Base-by-base conservation (phyloP, 2,113 vertebrate genomes). In the Peromyscus polionotus region DNA sequence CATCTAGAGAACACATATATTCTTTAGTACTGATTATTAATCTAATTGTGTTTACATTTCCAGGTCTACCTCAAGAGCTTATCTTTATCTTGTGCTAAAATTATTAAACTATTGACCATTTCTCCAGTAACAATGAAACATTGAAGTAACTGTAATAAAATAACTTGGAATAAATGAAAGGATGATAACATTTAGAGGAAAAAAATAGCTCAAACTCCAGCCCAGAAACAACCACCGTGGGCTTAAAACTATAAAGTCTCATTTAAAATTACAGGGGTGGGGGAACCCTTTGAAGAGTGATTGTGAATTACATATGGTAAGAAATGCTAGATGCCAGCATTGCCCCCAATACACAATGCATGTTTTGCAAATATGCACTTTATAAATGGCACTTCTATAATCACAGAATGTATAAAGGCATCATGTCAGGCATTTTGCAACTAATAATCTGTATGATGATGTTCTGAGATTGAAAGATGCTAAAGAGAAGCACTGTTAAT, bases 81-180 rank as follows among this genome's bases (percentile, higher is more conserved):
- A 17, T 81, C 1, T 57, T 86, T 80, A 83, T 54, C 84, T 87
- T 85, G 70, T 73, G 42, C 10, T 72, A 85, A 91, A 54, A 68
- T 36, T 39, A 51, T 88, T 72, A n/a, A 83, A 70, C 6, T 42
- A 73, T 9, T 81, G 73, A 86, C 4, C 9, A 48, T 65, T 68
- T 95, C 57, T 63, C 57, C 61, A 48, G 91, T 65, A 79, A 70
- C 7, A 83, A 73, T 39, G 17, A 90, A 68, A 89, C 68, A 68
- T 5, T 39, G 31, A 96, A 83, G 84, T 13, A 59, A 67, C 33
- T 88, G 31, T 80, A 48, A 39, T 81, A 93, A 90, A 94, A 92
- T 68, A 92, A 54, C 3, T 81, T 67, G 28, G 24, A 76, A 83
- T 81, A 70, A 94, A 90, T 12, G 16, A 28, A 73, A 84, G 20